A percentile compares a stretch with the other conserved stretches of the same genome.
Evolutionary conservation across 2,113 vertebrate species (phyloP).

Genomic region (Pogona vitticeps): DNA sequence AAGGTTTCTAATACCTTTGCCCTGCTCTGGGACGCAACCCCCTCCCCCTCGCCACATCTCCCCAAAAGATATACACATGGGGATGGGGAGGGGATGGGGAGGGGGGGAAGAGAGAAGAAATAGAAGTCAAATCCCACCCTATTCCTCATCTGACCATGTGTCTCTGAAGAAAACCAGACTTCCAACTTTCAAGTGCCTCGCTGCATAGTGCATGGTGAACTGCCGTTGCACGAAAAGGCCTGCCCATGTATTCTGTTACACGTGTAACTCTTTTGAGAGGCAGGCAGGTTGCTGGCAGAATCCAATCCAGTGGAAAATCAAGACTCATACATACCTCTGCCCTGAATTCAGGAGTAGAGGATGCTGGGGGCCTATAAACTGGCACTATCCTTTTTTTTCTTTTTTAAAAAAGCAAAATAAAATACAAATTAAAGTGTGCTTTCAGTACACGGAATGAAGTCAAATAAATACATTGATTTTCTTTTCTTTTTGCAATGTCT

Average conservation of each 20-base stretch:
- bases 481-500: constrained; percentile 71
- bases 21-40: background rate
- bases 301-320: constrained; percentile 48
- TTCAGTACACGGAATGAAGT: constrained; percentile 85
- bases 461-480: constrained; percentile 86
- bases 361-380: constrained; percentile 60
- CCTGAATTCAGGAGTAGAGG: constrained; percentile 52
- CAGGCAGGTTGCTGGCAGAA: constrained; percentile 50
- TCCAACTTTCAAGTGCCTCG: constrained; percentile 74
- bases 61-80: constrained; percentile 38
- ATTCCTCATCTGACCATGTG: constrained; percentile 57
- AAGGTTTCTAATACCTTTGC: background rate
- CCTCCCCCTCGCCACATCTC: too few relatives aligned
- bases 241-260: constrained; percentile 41
- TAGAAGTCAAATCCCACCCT: constrained; percentile 5
- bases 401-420: constrained; percentile 64
- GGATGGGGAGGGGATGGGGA: constrained; percentile 68
- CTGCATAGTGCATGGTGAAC: constrained; percentile 58
- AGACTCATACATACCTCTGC: constrained; percentile 3
- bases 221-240: constrained; percentile 34
- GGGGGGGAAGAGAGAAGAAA: constrained; percentile 59
- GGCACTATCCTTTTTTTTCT: constrained; percentile 61
- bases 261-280: constrained; percentile 41
- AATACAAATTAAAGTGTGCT: constrained; percentile 83
- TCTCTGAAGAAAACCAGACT: constrained; percentile 48